Evolutionary conservation across 2,888 invertebrate genomes (phyloP).

Genomic region (Acanthacorydalis orientalis): DNA sequence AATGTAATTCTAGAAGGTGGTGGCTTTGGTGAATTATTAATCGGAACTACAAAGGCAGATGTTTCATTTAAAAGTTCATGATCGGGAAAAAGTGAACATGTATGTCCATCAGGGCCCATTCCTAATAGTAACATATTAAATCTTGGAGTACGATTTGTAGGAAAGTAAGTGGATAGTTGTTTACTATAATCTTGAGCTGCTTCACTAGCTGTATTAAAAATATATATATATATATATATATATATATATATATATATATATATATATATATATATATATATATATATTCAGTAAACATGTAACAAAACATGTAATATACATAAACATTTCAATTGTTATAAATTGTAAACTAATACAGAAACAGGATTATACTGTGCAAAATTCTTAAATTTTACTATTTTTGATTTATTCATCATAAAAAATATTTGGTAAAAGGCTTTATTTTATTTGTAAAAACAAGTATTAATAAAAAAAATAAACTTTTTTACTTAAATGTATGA

Average conservation of each 20-base stretch:
- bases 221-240: background rate
- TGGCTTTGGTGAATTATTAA: slow-evolving; percentile 91
- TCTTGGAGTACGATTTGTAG: slow-evolving; percentile 37
- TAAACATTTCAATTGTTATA: too few relatives aligned
- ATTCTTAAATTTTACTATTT: too few relatives aligned
- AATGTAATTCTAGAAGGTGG: slow-evolving; percentile 82
- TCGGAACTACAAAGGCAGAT: slow-evolving; percentile 55
- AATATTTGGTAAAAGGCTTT: too few relatives aligned
- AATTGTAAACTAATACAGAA: too few relatives aligned
- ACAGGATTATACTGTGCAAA: too few relatives aligned
- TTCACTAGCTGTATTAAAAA: slow-evolving; percentile 40
- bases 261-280: too few relatives aligned
- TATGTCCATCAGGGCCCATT: slow-evolving; percentile 97
- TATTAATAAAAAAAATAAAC: too few relatives aligned
- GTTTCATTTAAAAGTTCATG: slow-evolving; percentile 49
- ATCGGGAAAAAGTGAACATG: slow-evolving; percentile 88
- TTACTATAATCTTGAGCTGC: slow-evolving; percentile 59
- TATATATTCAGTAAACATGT: too few relatives aligned
- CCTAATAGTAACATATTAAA: slow-evolving; percentile 87
- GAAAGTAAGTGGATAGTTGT: slow-evolving; percentile 46
- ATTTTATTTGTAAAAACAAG: too few relatives aligned
- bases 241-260: background rate
- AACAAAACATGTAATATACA: too few relatives aligned
- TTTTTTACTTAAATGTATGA: too few relatives aligned
- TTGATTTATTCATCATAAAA: too few relatives aligned